Percentiles rank a stretch among this genome's conserved stretches.
These are phyloP conservation scores for Trachythela sp. DNA, from an alignment of 64 coral and sea anemone species.

Conservation along the genomic window DNA sequence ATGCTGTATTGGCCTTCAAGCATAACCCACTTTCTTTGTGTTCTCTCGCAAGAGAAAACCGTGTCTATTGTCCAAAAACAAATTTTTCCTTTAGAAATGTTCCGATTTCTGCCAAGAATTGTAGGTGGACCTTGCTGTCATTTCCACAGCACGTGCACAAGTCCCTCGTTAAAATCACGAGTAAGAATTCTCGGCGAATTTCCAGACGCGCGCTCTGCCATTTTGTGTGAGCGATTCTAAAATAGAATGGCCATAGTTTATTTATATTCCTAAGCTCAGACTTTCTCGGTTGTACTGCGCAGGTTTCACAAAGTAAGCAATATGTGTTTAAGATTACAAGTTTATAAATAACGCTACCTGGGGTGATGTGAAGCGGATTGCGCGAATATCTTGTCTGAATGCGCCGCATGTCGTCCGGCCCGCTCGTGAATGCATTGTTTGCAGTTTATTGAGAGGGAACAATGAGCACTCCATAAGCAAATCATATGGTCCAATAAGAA, in stretches of 20 bases:
- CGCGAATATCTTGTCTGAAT: conserved; percentile 12
- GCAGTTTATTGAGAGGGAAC: conserved; percentile 16
- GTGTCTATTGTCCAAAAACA: neutral
- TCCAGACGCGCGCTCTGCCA: neutral
- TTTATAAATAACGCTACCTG: conserved; percentile 32
- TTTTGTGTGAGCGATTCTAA: neutral
- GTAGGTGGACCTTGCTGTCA: neutral
- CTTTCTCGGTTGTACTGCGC: neutral
- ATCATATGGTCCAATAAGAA: conserved; percentile 23
- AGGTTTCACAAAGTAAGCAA: conserved; percentile 6
- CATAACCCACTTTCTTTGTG: neutral
- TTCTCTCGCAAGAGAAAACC: neutral
- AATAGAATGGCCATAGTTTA: neutral
- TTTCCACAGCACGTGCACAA: neutral
- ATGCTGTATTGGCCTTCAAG: neutral
- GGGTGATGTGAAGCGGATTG: neutral
- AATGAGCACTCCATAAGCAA: neutral
- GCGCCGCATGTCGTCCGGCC: neutral
- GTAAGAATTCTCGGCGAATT: neutral
- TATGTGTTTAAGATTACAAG: conserved; percentile 19
- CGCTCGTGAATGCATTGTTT: conserved; percentile 18
- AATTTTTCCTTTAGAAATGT: neutral
- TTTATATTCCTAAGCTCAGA: neutral
- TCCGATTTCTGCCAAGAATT: neutral
- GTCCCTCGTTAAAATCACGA: neutral